These are phyloP conservation scores for Rafetus swinhoei DNA, from an alignment of 2,113 vertebrate genomes.

Conservation along the genomic window DNA sequence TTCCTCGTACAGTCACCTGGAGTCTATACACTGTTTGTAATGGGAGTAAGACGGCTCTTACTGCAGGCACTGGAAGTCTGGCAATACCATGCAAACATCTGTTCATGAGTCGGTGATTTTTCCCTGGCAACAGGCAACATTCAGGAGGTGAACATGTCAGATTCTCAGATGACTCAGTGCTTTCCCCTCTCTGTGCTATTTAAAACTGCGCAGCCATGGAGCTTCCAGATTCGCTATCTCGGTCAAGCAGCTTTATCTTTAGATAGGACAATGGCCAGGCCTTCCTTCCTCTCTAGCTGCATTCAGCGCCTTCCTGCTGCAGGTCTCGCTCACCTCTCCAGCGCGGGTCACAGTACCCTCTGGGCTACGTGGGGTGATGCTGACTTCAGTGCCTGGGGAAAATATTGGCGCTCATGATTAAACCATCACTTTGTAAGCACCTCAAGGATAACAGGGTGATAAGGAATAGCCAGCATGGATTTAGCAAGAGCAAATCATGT, in stretches of 20 bases:
- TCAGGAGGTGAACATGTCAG: conserved; percentile 49
- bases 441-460: background rate
- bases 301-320: too few relatives aligned
- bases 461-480: background rate
- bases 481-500: background rate
- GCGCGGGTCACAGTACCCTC: background rate
- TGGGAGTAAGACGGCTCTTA: background rate
- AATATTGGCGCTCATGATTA: too few relatives aligned
- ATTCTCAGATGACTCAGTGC: conserved; percentile 25
- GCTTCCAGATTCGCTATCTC: too few relatives aligned
- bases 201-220: conserved; percentile 14
- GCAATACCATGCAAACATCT: conserved; percentile 1
- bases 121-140: background rate
- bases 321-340: background rate
- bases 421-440: too few relatives aligned
- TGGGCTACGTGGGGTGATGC: background rate
- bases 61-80: background rate
- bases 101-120: conserved; percentile 55
- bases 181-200: conserved; percentile 3
- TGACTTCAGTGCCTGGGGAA: too few relatives aligned
- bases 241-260: too few relatives aligned
- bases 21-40: conserved; percentile 6
- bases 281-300: too few relatives aligned
- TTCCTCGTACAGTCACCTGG: background rate
- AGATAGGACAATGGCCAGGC: too few relatives aligned